Conservation (phyloP, 2,888 invertebrate species). For the Ypsolopha scabrella region DNA sequence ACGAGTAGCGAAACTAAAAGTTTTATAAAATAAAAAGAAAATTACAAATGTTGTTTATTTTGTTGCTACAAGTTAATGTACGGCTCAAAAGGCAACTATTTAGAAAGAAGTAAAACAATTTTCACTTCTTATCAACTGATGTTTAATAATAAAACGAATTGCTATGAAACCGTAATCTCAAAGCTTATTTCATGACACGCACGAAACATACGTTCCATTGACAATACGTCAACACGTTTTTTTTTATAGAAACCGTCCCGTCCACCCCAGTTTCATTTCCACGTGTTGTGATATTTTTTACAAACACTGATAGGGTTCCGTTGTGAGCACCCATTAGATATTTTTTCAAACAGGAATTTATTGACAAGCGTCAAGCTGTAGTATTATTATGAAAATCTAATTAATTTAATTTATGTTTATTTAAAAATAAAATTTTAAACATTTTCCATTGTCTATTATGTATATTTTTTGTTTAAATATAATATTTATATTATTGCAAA, state of each 20-base stretch:
- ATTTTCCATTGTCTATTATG: background rate
- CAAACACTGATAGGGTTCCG: conserved; percentile 25
- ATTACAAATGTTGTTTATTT: no score
- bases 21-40: conserved; percentile 14
- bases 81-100: no score
- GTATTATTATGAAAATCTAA: background rate
- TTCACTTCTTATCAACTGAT: background rate
- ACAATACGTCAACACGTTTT: background rate
- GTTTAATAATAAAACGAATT: no score
- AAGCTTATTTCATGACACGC: background rate
- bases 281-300: conserved; percentile 21
- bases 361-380: background rate
- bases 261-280: conserved; percentile 45
- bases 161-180: background rate
- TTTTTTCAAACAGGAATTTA: background rate
- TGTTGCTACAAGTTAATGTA: no score
- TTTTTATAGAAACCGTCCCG: conserved; percentile 2
- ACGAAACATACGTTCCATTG: background rate
- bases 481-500: no score
- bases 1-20: conserved; percentile 19
- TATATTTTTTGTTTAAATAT: no score
- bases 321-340: conserved; percentile 1
- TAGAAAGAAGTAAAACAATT: conserved; percentile 20
- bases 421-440: background rate
- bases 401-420: background rate